Evolutionary conservation across 2,113 vertebrate genomes (phyloP).

Genomic region (Lonchura striata): DNA sequence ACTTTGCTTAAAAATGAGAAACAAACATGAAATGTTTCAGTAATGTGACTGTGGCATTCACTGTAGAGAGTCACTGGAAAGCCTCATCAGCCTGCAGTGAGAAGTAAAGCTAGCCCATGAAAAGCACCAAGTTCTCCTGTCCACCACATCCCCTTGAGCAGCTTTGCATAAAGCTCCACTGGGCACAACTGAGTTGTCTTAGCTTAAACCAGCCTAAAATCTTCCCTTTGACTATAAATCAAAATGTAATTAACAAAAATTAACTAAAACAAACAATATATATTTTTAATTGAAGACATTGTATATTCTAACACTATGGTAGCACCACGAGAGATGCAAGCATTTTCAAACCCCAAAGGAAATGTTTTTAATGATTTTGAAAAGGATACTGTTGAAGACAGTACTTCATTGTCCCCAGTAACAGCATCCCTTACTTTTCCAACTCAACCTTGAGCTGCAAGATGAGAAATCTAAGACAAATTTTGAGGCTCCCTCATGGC

Average conservation of each 20-base stretch:
- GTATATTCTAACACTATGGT: not conserved
- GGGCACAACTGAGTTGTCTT: not conserved
- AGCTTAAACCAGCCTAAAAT: not conserved
- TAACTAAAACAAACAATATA: not conserved
- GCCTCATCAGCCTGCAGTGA: not conserved
- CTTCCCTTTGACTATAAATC: not conserved
- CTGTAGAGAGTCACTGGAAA: not conserved
- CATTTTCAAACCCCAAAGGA: not conserved
- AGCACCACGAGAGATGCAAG: not conserved
- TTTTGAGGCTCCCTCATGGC: not conserved
- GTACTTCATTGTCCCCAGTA: not conserved
- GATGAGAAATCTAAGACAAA: not conserved
- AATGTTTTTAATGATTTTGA: not conserved
- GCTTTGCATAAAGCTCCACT: not conserved
- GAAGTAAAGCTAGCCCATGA: not conserved
- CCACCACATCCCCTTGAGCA: not conserved
- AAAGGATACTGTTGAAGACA: not conserved
- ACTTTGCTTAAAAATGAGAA: not conserved
- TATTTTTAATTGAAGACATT: not conserved
- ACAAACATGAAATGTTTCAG: not conserved
- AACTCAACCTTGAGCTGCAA: not conserved
- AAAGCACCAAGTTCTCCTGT: not conserved
- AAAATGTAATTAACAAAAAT: not conserved
- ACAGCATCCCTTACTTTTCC: not conserved
- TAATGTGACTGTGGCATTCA: not conserved